phyloP scores from a whole-genome alignment of 2,113 vertebrate species.

The Archocentrus centrarchus region DNA sequence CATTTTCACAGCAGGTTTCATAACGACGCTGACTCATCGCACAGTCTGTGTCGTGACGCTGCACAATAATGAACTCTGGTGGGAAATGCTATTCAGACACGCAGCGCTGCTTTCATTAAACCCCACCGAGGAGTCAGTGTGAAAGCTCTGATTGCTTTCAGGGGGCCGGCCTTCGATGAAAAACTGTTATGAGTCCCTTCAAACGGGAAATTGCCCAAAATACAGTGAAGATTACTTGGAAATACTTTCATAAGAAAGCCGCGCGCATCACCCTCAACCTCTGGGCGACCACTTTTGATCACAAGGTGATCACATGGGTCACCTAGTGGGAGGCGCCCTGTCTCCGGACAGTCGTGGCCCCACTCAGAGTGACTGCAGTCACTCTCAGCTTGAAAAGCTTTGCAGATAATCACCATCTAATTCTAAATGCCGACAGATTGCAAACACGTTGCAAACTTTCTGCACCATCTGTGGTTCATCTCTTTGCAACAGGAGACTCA shows the following conservation, averaged over 20 bases:
- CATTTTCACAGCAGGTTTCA: slow-evolving; percentile 4
- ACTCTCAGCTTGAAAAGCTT: too few relatives aligned
- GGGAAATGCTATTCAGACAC: neutral
- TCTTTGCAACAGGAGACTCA: too few relatives aligned
- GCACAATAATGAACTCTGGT: neutral
- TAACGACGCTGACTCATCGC: slow-evolving; percentile 4
- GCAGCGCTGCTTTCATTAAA: neutral
- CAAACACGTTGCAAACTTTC: too few relatives aligned
- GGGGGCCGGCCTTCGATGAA: neutral
- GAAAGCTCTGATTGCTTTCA: neutral
- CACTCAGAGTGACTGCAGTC: too few relatives aligned
- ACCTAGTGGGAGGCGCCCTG: too few relatives aligned
- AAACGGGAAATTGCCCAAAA: neutral
- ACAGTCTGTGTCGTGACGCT: neutral
- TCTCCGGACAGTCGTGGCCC: too few relatives aligned
- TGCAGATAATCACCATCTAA: too few relatives aligned
- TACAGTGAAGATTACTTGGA: rapidly evolving
- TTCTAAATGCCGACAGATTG: too few relatives aligned
- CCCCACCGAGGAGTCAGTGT: rapidly evolving
- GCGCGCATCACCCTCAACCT: too few relatives aligned
- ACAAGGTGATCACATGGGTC: too few relatives aligned
- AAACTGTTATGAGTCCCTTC: neutral
- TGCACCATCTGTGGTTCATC: too few relatives aligned
- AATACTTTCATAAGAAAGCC: neutral
- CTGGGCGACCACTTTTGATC: too few relatives aligned